A percentile compares a stretch with the other conserved stretches of the same genome.
phyloP scores from a whole-genome alignment of 2,113 vertebrate genomes.

The Lagenorhynchus albirostris region DNA sequence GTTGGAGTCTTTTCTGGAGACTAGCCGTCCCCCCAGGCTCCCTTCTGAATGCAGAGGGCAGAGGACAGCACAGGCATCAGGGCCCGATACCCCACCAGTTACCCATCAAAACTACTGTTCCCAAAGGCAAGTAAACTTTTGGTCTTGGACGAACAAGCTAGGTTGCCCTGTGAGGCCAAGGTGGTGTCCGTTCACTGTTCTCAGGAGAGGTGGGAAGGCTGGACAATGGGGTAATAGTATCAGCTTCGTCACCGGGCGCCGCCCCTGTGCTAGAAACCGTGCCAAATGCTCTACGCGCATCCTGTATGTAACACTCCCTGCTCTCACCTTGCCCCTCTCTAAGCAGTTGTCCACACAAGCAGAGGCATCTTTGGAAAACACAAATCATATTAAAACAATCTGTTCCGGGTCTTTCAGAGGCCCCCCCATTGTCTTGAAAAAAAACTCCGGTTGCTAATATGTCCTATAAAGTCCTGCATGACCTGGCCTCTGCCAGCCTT shows the following conservation, averaged over 20 bases:
- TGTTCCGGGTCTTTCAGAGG: background rate
- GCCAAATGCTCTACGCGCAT: accelerated
- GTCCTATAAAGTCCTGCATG: background rate
- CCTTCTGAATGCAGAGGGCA: background rate
- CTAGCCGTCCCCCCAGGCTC: background rate
- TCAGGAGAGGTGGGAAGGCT: background rate
- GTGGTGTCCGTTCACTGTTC: background rate
- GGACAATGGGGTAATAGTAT: background rate
- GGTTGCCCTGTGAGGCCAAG: too few species aligned
- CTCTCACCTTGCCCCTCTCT: background rate
- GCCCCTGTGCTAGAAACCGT: background rate
- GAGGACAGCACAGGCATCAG: background rate
- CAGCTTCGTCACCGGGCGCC: background rate
- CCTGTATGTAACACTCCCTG: accelerated
- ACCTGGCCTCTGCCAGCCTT: too few species aligned
- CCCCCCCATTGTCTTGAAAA: background rate
- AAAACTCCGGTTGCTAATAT: background rate
- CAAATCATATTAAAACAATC: background rate
- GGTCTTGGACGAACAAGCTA: background rate
- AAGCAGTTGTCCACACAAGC: background rate
- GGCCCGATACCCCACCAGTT: background rate
- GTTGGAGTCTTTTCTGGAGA: background rate
- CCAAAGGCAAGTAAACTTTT: background rate
- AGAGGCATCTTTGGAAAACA: background rate
- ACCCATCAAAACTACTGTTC: background rate